Base-by-base conservation (phyloP, 2,888 invertebrate genomes). In the Athalia circularis region DNA sequence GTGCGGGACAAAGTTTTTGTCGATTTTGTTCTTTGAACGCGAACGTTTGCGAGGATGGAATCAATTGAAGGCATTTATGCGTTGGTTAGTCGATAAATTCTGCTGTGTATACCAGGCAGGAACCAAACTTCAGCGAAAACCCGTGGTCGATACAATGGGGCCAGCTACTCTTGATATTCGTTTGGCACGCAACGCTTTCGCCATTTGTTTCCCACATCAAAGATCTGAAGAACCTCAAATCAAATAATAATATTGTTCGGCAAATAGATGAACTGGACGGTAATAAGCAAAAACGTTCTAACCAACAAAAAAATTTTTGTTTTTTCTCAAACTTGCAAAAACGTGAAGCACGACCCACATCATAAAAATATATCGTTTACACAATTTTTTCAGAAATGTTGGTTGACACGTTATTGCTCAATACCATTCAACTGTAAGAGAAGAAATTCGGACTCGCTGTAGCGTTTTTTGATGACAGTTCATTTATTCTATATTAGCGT, bases 211-310 rank as follows among this genome's bases (percentile, higher is more conserved):
- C 9, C 57, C 72, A 47, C 59, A 47, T 45, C 45, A 72, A 57
- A 72, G 59, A 72, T 57, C 72, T 47, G 47, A 72, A n/a, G 72
- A 47, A 70, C n/a, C 15, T 9, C 47, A 72, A 72, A 72, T 72
- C 45, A 72, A 72, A 59, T 47, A 72, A 59, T 47, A 15, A 72
- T 72, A 59, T 72, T 29, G 29, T 29, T 72, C 72, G 57, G 11
- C 52, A 29, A 50, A 50, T 29, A 8, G 57, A n/a, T 9, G 59
- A 59, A 57, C n/a, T n/a, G n/a, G n/a, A n/a, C n/a, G n/a, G n/a
- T n/a, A n/a, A n/a, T n/a, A n/a, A n/a, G n/a, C n/a, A n/a, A n/a
- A n/a, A n/a, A n/a, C n/a, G n/a, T n/a, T n/a, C n/a, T n/a, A n/a
- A n/a, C n/a, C n/a, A n/a, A n/a, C n/a, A n/a, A n/a, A n/a, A n/a